These are phyloP conservation scores for Poeciliopsis retropinna DNA, from an alignment of 2,113 vertebrate genomes.

Conservation along the genomic window DNA sequence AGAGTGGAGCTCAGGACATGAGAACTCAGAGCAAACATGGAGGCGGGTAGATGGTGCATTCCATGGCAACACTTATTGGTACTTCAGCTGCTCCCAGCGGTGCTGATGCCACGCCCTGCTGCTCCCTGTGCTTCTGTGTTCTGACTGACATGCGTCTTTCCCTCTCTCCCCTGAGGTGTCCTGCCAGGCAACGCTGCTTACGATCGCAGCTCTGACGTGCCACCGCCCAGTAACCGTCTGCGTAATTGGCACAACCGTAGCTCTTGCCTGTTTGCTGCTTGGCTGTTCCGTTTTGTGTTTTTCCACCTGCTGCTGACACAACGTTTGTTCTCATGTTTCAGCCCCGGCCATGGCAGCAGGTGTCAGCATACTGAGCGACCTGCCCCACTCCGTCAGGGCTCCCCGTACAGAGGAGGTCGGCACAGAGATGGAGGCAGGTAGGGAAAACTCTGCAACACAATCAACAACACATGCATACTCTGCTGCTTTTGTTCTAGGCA, in stretches of 20 bases:
- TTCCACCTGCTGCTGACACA: slow-evolving; percentile 33
- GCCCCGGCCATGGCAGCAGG: slow-evolving; percentile 89
- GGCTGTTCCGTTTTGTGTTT: slow-evolving; percentile 2
- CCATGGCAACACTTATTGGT: neutral
- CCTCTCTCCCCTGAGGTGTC: slow-evolving; percentile 34
- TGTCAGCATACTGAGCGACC: slow-evolving; percentile 85
- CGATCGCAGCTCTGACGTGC: slow-evolving; percentile 39
- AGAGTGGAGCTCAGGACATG: too few species aligned
- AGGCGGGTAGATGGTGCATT: too few species aligned
- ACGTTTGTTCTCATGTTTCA: slow-evolving; percentile 69
- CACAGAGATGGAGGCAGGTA: slow-evolving; percentile 87
- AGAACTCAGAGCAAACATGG: too few species aligned
- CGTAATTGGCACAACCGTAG: slow-evolving; percentile 26
- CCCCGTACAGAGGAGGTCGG: slow-evolving; percentile 63
- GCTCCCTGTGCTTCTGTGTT: slow-evolving; percentile 46
- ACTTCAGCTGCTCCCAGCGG: neutral
- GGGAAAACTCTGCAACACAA: slow-evolving; percentile 20
- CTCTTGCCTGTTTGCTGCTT: neutral
- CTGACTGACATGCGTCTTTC: slow-evolving; percentile 41
- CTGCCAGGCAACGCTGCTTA: slow-evolving; percentile 48
- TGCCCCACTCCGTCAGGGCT: slow-evolving; percentile 73
- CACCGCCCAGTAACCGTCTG: slow-evolving; percentile 34
- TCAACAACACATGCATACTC: neutral
- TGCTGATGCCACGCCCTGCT: slow-evolving; percentile 13
- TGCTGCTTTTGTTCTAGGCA: neutral